Percentiles rank a stretch among this genome's conserved stretches.
phyloP scores from a whole-genome alignment of 2,797 vertebrate genomes.

The Mycteria americana region DNA sequence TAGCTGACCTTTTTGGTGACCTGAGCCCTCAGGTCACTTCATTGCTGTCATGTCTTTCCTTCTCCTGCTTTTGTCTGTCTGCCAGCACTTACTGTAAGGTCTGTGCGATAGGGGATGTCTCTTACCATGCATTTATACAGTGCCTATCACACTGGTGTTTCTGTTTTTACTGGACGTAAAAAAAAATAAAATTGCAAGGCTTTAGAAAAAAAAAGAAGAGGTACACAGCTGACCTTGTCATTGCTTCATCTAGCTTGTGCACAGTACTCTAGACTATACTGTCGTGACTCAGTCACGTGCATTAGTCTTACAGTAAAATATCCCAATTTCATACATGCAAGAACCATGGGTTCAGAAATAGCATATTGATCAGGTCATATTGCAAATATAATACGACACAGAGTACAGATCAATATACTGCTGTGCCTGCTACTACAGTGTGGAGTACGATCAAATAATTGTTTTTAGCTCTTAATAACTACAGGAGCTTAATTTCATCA shows the following conservation, averaged over 20 bases:
- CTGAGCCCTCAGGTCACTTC: background rate
- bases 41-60: background rate
- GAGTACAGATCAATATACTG: constrained; percentile 22
- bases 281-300: background rate
- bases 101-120: background rate
- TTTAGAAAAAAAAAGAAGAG: background rate
- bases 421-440: background rate
- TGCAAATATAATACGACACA: constrained; percentile 30
- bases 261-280: background rate
- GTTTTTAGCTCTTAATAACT: constrained; percentile 40
- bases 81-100: background rate
- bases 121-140: background rate
- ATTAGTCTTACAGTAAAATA: constrained; percentile 33
- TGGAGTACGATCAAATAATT: background rate
- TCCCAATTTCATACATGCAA: background rate
- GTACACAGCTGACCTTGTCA: constrained; percentile 16
- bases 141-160: background rate
- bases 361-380: constrained; percentile 37
- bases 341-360: constrained; percentile 24
- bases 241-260: background rate
- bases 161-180: background rate
- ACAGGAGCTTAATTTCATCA: constrained; percentile 19
- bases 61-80: background rate
- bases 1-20: background rate
- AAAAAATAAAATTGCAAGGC: background rate